Evolutionary conservation across 2,888 invertebrate species (phyloP), one percentile per base, ranked within the genome.

Genomic region (Saturnia japonica): DNA sequence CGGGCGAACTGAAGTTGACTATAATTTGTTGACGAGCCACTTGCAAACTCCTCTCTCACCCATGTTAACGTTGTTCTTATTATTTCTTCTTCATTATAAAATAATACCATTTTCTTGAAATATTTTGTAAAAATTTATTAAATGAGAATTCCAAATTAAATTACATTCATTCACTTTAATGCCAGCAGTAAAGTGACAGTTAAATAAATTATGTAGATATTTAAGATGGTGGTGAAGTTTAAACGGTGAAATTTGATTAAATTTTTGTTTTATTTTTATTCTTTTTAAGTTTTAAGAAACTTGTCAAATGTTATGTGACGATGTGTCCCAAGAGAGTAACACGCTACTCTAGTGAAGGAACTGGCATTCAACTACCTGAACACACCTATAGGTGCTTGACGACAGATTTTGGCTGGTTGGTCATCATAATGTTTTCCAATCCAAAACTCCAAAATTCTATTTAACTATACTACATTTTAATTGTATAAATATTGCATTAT

Each of bases 21-120:
- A 85, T 90, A 90, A 91, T 90, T 90, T 89, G 88, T 88, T 89
- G 89, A 89, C 86, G 87, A 88, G 87, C 84, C 82, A 88, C 88
- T 89, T 86, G 82, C 81, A 77, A 89, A 88, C 84, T 89, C 81
- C 74, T 71, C 76, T 80, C 80, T 80, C 82, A 78, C 76, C 77
- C 77, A 81, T 83, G 85, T 82, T 80, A 78, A 78, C 80, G 75
- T 79, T 76, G 77, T 80, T 80, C 78, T 75, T 67, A 72, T 77
- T 81, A 64, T 79, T 81, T 78, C 77, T 77, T 78, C 77, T 76
- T 79, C 72, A 76, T 75, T n/a, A 78, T 68, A 68, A 71, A 73
- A 70, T 74, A 74, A 71, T 72, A 70, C 75, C 68, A 71, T 67
- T 64, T 73, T 67, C 70, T 68, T 67, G 67, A 51, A 40, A 64